Conservation (phyloP, 2,113 vertebrate genomes). For the Redunca redunca region DNA sequence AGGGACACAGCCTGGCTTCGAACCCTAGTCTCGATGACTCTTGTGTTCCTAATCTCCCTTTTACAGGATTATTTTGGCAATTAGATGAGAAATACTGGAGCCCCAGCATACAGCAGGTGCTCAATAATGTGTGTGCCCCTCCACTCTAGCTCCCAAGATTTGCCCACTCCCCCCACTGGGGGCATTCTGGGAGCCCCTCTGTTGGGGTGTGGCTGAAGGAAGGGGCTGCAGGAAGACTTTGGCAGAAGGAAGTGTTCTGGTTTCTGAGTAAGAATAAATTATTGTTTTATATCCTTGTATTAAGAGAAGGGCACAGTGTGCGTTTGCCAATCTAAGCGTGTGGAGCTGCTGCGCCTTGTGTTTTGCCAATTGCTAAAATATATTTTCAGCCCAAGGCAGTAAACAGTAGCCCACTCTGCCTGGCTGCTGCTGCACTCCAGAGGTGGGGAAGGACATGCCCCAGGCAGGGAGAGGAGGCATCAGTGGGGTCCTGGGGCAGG, state of each 20-base stretch:
- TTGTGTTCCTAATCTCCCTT: not conserved
- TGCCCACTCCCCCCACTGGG: not conserved
- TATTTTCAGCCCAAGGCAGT: slow-evolving; percentile 56
- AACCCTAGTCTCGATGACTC: not conserved
- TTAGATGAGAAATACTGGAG: not conserved
- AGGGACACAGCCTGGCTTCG: not conserved
- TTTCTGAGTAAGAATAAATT: slow-evolving; percentile 50
- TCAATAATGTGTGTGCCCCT: not conserved
- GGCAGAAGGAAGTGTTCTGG: not conserved
- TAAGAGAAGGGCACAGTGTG: slow-evolving; percentile 34
- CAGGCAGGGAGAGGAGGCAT: not conserved
- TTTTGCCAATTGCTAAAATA: slow-evolving; percentile 54
- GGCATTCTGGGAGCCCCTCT: not conserved
- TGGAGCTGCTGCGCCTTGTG: not conserved
- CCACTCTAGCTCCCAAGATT: not conserved
- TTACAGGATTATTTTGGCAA: not conserved
- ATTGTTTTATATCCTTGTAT: slow-evolving; percentile 36
- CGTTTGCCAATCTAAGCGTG: slow-evolving; percentile 58
- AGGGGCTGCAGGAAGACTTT: not conserved
- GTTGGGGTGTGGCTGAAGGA: not conserved
- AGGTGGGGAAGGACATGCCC: not conserved
- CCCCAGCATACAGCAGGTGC: not conserved
- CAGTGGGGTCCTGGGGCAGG: not conserved
- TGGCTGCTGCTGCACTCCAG: accelerated
- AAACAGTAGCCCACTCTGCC: slow-evolving; percentile 24